phyloP scores from a whole-genome alignment of 1,140 invertebrate species.

The Leucophenga varia region DNA sequence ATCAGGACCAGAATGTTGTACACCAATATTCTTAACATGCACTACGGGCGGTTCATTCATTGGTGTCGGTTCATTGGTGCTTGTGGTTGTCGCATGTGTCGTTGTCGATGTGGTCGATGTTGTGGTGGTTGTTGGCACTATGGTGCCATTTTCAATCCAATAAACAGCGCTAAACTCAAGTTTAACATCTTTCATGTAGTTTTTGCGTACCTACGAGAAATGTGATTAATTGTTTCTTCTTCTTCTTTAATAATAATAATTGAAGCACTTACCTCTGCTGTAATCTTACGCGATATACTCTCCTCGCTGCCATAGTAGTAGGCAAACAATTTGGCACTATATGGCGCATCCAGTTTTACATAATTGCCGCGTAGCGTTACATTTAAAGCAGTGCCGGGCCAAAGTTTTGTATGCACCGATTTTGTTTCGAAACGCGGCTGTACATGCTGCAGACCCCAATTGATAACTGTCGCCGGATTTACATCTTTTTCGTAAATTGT shows the following conservation, averaged over 20 bases:
- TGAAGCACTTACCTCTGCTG: constrained; percentile 31
- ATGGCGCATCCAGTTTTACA: constrained; percentile 71
- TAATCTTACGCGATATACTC: constrained; percentile 47
- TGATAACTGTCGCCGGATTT: constrained; percentile 61
- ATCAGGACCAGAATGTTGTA: constrained; percentile 41
- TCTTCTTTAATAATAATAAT: no score
- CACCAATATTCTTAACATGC: constrained; percentile 36
- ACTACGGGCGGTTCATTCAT: constrained; percentile 55
- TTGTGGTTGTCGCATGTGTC: constrained; percentile 62
- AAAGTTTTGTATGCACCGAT: constrained; percentile 48
- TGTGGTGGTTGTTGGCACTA: constrained; percentile 75
- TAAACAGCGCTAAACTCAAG: constrained; percentile 71
- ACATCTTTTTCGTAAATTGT: constrained; percentile 65
- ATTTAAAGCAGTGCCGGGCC: constrained; percentile 76
- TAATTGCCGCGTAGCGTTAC: constrained; percentile 72
- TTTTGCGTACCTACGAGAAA: constrained; percentile 58
- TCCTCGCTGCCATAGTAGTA: constrained; percentile 65
- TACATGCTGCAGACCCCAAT: constrained; percentile 67
- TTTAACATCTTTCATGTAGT: constrained; percentile 66
- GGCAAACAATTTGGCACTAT: constrained; percentile 68
- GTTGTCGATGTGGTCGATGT: constrained; percentile 71
- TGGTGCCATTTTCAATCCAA: constrained; percentile 70
- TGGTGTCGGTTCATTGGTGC: constrained; percentile 55
- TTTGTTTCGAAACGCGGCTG: constrained; percentile 61
- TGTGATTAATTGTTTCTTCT: no score